These are phyloP conservation scores for Meloidogyne exigua DNA, from an alignment of 1,140 invertebrate genomes.

Conservation along the genomic window DNA sequence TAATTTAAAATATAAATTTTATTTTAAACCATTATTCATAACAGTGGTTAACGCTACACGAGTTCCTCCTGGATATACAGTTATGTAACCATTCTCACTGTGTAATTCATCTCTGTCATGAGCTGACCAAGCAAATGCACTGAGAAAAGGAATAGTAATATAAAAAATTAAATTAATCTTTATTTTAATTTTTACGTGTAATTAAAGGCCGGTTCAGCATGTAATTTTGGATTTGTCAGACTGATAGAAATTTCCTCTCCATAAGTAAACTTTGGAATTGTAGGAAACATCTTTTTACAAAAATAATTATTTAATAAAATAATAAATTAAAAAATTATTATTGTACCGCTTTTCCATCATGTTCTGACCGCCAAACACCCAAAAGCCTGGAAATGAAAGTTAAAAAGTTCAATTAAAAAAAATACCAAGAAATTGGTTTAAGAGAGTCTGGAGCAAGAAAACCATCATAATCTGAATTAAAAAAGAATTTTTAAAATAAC, in stretches of 20 bases:
- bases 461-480: slow-evolving; percentile 21
- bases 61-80: slow-evolving; percentile 51
- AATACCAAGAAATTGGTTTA: slow-evolving; percentile 20
- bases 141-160: slow-evolving; percentile 33
- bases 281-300: slow-evolving; percentile 57
- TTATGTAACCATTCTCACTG: slow-evolving; percentile 59
- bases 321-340: background rate
- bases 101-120: slow-evolving; percentile 62
- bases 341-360: slow-evolving; percentile 52
- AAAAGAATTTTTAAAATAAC: background rate
- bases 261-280: slow-evolving; percentile 62
- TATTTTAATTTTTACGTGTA: slow-evolving; percentile 54
- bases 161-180: background rate
- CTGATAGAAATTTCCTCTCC: slow-evolving; percentile 60
- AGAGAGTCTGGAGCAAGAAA: slow-evolving; percentile 17
- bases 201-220: slow-evolving; percentile 51
- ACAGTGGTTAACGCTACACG: slow-evolving; percentile 59
- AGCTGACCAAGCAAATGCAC: slow-evolving; percentile 61
- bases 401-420: slow-evolving; percentile 7
- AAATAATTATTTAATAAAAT: slow-evolving; percentile 15
- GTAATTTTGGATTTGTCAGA: slow-evolving; percentile 49
- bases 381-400: slow-evolving; percentile 38
- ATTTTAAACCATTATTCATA: slow-evolving; percentile 57
- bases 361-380: slow-evolving; percentile 61
- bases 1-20: background rate